These are phyloP conservation scores for Aegithalos caudatus DNA, from an alignment of 2,113 vertebrate genomes.

Conservation along the genomic window DNA sequence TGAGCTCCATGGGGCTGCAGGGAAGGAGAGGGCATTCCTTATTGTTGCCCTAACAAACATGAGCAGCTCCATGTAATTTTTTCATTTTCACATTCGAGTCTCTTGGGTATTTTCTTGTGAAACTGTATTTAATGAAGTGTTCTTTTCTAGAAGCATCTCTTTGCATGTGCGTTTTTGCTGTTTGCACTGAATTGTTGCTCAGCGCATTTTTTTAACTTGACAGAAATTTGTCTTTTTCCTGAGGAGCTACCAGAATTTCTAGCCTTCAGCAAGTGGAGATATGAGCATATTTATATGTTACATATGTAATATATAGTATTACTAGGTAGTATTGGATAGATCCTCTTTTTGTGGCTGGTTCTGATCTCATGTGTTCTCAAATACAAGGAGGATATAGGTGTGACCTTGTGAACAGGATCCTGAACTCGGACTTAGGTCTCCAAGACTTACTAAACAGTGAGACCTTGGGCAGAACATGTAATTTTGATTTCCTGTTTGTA, in stretches of 20 bases:
- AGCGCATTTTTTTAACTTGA: not conserved
- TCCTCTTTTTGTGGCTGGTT: not conserved
- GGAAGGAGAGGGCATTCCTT: not conserved
- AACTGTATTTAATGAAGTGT: not conserved
- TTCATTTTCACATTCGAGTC: not conserved
- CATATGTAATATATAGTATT: not conserved
- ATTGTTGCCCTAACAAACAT: fast-evolving
- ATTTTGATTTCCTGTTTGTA: not conserved
- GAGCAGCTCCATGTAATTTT: not conserved
- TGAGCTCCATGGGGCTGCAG: conserved; percentile 15
- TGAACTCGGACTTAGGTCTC: not conserved
- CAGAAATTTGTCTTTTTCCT: not conserved
- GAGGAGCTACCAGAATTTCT: not conserved
- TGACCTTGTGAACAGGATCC: not conserved
- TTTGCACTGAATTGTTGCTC: not conserved
- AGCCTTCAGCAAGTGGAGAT: not conserved
- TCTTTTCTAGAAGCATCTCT: not conserved
- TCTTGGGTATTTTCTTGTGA: not conserved
- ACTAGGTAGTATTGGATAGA: not conserved
- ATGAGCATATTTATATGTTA: not conserved
- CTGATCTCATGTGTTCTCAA: not conserved
- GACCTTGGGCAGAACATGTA: not conserved
- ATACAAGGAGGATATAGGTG: not conserved
- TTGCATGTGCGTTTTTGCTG: not conserved
- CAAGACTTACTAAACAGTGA: not conserved